Base-by-base conservation (phyloP, 2,113 vertebrate genomes). In the Anguilla japonica region DNA sequence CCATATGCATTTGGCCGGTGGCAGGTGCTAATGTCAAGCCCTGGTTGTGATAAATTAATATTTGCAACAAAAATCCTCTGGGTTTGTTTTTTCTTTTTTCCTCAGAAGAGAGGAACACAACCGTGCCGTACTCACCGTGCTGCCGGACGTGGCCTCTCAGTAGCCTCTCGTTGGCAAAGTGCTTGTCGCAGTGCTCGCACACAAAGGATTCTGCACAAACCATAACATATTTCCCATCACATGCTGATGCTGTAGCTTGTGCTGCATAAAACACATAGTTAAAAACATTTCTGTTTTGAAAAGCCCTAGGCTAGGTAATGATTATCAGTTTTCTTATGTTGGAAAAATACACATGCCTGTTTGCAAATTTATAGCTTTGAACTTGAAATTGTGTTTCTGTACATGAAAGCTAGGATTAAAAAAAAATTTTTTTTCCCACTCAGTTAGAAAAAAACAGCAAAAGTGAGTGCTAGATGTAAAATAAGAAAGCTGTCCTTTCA, bases 81-180 rank as follows among this genome's bases (percentile, higher is more conserved):
- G 34, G 34, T 1, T 34, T 34, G 34, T 34, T 34, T 34, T 34
- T 34, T 34, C n/a, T 34, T 34, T 34, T 34, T 34, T 34, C 34
- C 34, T 34, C 34, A 53, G 8, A 2, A 14, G 46, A 75, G 4
- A 22, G 18, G 0, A 16, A 34, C 8, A 60, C 1, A 50, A 16
- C 43, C 22, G 22, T 41, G 63, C 41, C 15, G 43, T 26, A n/a
- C 83, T 92, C 91, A 94, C 92, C 92, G 0, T 93, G 94, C 85
- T 94, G 92, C 60, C 93, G 95, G 60, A 94, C 87, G 41, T 95
- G 94, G 89, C 95, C 95, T 90, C 87, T 4, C 63, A 95, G 89
- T 41, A 97, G 92, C 85, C 94, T 94, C 93, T 96, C 94, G 0
- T 86, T 95, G 88, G 94, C 92, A 91, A 96, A 96, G 85, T 89